phyloP scores from a whole-genome alignment of 2,888 invertebrate genomes.

The Tortrix viridana region DNA sequence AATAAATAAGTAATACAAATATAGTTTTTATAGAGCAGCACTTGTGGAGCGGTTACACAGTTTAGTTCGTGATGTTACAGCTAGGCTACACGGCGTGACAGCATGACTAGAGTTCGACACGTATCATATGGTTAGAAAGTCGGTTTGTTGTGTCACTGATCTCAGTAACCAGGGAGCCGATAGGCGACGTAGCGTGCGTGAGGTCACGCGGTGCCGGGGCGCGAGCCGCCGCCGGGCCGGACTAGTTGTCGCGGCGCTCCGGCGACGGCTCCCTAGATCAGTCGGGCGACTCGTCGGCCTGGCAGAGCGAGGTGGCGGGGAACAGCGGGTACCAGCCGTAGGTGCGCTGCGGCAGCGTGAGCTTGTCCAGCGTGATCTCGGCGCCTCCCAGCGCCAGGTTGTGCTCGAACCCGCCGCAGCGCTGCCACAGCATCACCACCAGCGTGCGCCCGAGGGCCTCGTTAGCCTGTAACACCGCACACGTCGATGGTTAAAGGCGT shows the following conservation, averaged over 20 bases:
- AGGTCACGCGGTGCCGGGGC: background rate
- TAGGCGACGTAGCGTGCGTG: too few relatives aligned
- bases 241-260: conserved; percentile 72
- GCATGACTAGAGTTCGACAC: background rate
- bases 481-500: too few relatives aligned
- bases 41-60: conserved; percentile 33
- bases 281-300: conserved; percentile 82
- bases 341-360: conserved; percentile 91
- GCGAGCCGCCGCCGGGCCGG: conserved; percentile 64
- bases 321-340: conserved; percentile 97
- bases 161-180: too few relatives aligned
- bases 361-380: conserved; percentile 92
- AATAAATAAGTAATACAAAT: conserved; percentile 19
- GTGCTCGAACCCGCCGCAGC: conserved; percentile 94
- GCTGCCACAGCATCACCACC: conserved; percentile 96
- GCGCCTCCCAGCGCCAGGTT: conserved; percentile 92
- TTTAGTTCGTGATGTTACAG: conserved; percentile 8
- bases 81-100: background rate
- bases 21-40: conserved; percentile 36
- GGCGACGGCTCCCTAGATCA: conserved; percentile 83
- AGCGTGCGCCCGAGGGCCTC: conserved; percentile 92
- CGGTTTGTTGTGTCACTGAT: too few relatives aligned
- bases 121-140: background rate
- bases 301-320: conserved; percentile 91
- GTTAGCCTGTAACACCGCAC: conserved; percentile 77